These are phyloP conservation scores for Congeria kusceri DNA, from an alignment of 2,888 invertebrate genomes.

Conservation along the genomic window DNA sequence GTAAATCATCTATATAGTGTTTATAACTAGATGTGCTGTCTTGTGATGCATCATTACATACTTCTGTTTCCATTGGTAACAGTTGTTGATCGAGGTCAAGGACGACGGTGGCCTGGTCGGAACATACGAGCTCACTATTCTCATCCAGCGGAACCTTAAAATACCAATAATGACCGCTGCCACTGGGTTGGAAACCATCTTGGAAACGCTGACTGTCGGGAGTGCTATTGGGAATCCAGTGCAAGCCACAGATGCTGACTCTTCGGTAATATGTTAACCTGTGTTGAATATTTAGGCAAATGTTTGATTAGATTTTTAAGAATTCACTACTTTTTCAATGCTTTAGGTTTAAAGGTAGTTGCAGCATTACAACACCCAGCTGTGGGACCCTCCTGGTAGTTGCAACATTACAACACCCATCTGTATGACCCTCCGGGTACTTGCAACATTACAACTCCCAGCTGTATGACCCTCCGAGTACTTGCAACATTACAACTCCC, in stretches of 20 bases:
- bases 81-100: conserved; percentile 60
- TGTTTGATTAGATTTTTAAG: too few species aligned
- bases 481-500: too few species aligned
- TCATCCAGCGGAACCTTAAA: conserved; percentile 68
- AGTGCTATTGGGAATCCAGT: conserved; percentile 41
- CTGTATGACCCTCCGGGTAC: too few species aligned
- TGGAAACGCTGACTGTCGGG: conserved; percentile 64
- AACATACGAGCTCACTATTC: conserved; percentile 52
- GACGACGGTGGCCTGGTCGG: conserved; percentile 65
- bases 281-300: too few species aligned
- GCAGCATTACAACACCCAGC: too few species aligned
- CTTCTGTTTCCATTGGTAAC: not conserved
- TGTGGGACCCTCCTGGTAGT: too few species aligned
- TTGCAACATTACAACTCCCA: too few species aligned
- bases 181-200: conserved; percentile 47
- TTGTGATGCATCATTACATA: not conserved
- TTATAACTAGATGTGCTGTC: not conserved
- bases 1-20: not conserved
- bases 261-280: conserved; percentile 38
- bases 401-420: too few species aligned
- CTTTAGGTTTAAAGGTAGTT: too few species aligned
- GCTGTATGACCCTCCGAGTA: too few species aligned
- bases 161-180: conserved; percentile 61
- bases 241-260: conserved; percentile 54
- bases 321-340: too few species aligned